A percentile compares a stretch with the other conserved stretches of the same genome.
Conservation (phyloP, 53 echinoderm and acorn worm species). For the Luidia sarsii region DNA sequence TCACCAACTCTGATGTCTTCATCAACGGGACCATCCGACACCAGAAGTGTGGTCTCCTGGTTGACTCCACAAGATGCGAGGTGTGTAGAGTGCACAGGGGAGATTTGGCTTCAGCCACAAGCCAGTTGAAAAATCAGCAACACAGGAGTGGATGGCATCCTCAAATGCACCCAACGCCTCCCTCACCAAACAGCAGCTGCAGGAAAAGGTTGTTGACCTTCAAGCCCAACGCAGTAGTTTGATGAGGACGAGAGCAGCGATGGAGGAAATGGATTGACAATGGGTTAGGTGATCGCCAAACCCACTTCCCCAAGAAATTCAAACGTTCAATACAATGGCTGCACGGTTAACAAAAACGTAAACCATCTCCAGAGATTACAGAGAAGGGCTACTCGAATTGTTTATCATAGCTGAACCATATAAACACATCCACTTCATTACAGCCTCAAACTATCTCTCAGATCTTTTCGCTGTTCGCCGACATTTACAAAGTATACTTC, state of each 20-base stretch:
- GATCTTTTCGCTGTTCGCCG: no score
- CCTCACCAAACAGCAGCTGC: background rate
- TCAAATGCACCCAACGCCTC: slow-evolving; percentile 6
- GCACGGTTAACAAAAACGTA: no score
- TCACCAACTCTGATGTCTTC: background rate
- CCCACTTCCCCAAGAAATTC: background rate
- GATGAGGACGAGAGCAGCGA: background rate
- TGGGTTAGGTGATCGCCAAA: no score
- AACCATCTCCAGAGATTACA: no score
- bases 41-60: slow-evolving; percentile 25
- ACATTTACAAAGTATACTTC: no score
- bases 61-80: background rate
- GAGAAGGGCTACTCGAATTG: no score
- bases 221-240: no score
- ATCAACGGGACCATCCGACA: background rate
- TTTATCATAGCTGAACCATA: no score
- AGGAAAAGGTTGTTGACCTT: slow-evolving; percentile 3
- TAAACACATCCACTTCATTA: no score
- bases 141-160: background rate
- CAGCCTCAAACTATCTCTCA: no score
- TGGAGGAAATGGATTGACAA: no score
- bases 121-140: background rate
- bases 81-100: background rate
- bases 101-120: background rate
- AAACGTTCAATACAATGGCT: background rate